Conservation (phyloP, 1,140 invertebrate genomes). For the Vanessa tameamea region DNA sequence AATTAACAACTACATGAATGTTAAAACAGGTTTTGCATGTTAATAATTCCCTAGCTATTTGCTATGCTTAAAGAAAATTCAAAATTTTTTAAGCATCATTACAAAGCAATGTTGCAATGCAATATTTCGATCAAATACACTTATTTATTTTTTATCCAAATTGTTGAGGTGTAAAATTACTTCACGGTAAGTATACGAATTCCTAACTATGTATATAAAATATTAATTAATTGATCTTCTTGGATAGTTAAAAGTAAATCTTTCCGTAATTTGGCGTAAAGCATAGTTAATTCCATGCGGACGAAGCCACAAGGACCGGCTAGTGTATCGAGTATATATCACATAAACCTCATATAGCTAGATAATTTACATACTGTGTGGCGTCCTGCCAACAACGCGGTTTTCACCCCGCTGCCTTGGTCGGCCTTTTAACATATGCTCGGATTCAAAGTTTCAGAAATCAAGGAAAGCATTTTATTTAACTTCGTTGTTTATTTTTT, state of each 20-base stretch:
- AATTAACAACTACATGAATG: conserved; percentile 9
- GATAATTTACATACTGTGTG: conserved; percentile 43
- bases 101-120: no score
- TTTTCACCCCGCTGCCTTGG: conserved; percentile 36
- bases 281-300: neutral
- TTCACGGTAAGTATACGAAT: neutral
- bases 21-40: neutral
- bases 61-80: neutral
- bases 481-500: conserved; percentile 10
- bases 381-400: conserved; percentile 36
- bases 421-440: conserved; percentile 27
- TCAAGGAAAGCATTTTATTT: conserved; percentile 23
- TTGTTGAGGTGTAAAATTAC: neutral
- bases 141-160: no score
- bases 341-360: conserved; percentile 32
- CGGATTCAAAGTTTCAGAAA: conserved; percentile 33
- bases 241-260: no score
- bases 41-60: neutral
- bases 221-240: no score
- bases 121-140: no score
- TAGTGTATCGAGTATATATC: neutral
- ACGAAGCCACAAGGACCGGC: neutral
- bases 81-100: neutral
- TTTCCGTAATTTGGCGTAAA: neutral
- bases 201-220: no score